Conservation (phyloP, 2,113 vertebrate genomes). For the Arenaria interpres region DNA sequence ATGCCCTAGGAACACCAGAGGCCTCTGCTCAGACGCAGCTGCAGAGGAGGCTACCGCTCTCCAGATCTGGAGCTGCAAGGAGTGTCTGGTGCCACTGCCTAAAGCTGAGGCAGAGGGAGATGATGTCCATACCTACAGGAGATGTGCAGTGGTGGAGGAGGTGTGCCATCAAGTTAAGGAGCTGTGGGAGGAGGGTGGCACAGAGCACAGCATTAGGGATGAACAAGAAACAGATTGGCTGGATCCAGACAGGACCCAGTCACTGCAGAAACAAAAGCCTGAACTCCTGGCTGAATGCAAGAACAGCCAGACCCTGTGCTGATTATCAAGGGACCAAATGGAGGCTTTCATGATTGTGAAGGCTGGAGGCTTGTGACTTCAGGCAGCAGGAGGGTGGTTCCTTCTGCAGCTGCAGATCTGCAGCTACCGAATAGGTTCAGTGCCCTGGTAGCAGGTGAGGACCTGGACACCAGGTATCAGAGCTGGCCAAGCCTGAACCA, state of each 20-base stretch:
- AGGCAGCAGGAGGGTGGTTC: not conserved
- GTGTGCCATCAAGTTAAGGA: not conserved
- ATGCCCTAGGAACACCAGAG: not conserved
- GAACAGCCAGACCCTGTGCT: not conserved
- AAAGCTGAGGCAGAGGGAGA: not conserved
- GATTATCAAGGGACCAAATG: not conserved
- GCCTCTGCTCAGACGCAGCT: not conserved
- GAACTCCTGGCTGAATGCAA: rapidly evolving
- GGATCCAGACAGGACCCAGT: not conserved
- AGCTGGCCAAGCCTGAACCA: not conserved
- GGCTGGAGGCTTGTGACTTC: not conserved
- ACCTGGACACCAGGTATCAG: not conserved
- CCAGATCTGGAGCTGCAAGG: not conserved
- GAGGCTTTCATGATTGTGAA: not conserved
- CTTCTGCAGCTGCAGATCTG: not conserved
- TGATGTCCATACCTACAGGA: not conserved
- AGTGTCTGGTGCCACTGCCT: not conserved
- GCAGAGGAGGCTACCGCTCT: not conserved
- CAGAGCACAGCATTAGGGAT: not conserved
- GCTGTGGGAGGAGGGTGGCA: not conserved
- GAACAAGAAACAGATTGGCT: not conserved
- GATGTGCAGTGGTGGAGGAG: not conserved
- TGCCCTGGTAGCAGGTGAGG: not conserved
- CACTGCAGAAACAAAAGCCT: not conserved
- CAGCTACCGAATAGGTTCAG: not conserved